These are phyloP conservation scores for Ormyrus thymus DNA, from an alignment of 2,888 invertebrate genomes.

Conservation along the genomic window DNA sequence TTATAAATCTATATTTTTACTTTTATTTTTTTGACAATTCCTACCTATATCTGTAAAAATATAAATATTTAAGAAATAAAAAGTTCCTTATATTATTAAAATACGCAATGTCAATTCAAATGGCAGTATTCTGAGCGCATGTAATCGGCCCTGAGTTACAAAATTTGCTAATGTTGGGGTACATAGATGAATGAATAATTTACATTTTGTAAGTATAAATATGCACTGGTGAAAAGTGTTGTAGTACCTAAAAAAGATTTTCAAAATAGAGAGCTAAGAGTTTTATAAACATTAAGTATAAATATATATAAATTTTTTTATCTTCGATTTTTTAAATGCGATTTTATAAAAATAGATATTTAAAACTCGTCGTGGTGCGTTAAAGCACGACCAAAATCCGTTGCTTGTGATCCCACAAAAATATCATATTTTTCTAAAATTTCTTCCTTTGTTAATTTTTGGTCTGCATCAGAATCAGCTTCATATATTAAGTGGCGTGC, in stretches of 20 bases:
- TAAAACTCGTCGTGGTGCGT: constrained; percentile 97
- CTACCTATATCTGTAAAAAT: constrained; percentile 44
- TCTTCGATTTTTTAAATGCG: constrained; percentile 10
- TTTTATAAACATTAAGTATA: constrained; percentile 41
- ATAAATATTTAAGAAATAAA: constrained; percentile 38
- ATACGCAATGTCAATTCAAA: constrained; percentile 34
- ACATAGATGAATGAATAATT: constrained; percentile 14
- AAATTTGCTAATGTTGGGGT: constrained; percentile 5
- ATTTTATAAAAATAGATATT: constrained; percentile 53
- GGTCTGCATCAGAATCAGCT: constrained; percentile 94
- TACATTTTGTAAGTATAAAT: constrained; percentile 11
- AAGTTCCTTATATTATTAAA: constrained; percentile 33
- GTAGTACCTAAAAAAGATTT: constrained; percentile 19
- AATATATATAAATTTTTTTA: constrained; percentile 40
- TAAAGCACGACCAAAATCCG: constrained; percentile 98
- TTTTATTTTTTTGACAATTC: constrained; percentile 28
- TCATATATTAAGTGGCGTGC: constrained; percentile 96
- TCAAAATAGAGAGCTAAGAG: constrained; percentile 39
- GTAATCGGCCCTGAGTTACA: constrained; percentile 2
- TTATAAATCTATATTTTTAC: constrained; percentile 34
- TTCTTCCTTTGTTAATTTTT: constrained; percentile 91
- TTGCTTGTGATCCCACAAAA: constrained; percentile 99
- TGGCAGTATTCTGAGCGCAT: constrained; percentile 27
- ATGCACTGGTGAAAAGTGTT: constrained; percentile 15
- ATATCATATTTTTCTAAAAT: constrained; percentile 96